These are phyloP conservation scores for Argyrosomus japonicus DNA, from an alignment of 2,113 vertebrate species.

Conservation along the genomic window DNA sequence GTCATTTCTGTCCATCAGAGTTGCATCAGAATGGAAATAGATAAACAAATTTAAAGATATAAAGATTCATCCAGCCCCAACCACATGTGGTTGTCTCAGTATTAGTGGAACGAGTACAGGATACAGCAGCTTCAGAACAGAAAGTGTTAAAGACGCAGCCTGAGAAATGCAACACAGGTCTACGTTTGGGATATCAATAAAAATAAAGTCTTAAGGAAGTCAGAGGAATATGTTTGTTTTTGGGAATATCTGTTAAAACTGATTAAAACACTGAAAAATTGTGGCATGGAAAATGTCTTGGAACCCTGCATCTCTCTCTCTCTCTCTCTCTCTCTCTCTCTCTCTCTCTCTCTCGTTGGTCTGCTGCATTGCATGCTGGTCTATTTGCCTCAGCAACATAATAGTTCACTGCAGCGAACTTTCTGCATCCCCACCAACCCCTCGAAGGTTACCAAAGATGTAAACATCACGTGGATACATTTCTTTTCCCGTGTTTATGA, in stretches of 20 bases:
- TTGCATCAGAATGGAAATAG: background rate
- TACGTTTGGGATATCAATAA: background rate
- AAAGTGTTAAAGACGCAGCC: background rate
- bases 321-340: background rate
- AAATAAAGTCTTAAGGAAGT: background rate
- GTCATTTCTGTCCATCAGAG: conserved; percentile 1
- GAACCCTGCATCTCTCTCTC: conserved; percentile 41
- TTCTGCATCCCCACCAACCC: conserved; percentile 7
- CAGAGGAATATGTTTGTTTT: background rate
- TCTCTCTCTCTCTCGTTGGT: background rate
- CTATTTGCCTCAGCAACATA: conserved; percentile 19
- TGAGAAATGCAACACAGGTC: background rate
- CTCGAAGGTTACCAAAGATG: background rate
- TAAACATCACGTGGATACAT: background rate
- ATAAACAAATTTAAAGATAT: background rate
- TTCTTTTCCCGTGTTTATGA: background rate
- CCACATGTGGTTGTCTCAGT: background rate
- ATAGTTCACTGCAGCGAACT: conserved; percentile 5
- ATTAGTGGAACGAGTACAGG: background rate
- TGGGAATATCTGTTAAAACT: background rate
- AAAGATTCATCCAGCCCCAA: background rate
- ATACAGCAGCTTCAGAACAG: background rate
- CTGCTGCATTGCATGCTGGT: conserved; percentile 76
- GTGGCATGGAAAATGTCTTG: conserved; percentile 35
- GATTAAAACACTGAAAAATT: background rate